Conservation (phyloP, 2,888 invertebrate genomes). For the Zhuqinia jingwanae region DNA sequence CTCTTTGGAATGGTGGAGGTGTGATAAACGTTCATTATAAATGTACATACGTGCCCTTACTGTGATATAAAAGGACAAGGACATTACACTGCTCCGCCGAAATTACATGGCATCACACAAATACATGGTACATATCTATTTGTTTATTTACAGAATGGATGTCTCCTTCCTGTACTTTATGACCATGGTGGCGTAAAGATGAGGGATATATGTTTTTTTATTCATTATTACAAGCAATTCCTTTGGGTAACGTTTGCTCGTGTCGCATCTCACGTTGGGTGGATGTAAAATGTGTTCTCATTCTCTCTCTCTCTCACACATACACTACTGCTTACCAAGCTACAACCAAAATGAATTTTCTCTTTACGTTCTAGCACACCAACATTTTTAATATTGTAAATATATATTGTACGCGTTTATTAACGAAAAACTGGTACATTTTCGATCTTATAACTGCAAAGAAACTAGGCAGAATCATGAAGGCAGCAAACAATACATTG, state of each 20-base stretch:
- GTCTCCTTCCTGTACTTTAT: slow-evolving; percentile 19
- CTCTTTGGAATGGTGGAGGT: no score
- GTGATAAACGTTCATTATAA: no score
- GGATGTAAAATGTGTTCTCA: slow-evolving; percentile 37
- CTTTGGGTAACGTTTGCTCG: slow-evolving; percentile 59
- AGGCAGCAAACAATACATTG: no score
- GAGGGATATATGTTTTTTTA: slow-evolving; percentile 27
- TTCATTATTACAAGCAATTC: slow-evolving; percentile 50
- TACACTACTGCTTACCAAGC: no score
- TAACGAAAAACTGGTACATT: slow-evolving; percentile 8
- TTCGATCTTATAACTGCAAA: slow-evolving; percentile 3
- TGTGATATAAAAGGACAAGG: no score
- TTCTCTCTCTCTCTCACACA: slow-evolving; percentile 17
- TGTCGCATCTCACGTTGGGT: background rate
- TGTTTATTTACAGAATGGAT: slow-evolving; percentile 29
- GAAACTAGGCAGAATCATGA: background rate
- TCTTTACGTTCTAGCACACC: no score
- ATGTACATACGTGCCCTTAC: no score
- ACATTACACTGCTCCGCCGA: background rate
- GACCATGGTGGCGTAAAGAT: background rate
- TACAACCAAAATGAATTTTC: no score
- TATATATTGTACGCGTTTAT: slow-evolving; percentile 10
- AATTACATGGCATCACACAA: no score
- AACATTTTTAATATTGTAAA: slow-evolving; percentile 11
- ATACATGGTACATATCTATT: no score